These are phyloP conservation scores for Anoplophora glabripennis DNA, from an alignment of 1,140 invertebrate genomes.

Conservation along the genomic window DNA sequence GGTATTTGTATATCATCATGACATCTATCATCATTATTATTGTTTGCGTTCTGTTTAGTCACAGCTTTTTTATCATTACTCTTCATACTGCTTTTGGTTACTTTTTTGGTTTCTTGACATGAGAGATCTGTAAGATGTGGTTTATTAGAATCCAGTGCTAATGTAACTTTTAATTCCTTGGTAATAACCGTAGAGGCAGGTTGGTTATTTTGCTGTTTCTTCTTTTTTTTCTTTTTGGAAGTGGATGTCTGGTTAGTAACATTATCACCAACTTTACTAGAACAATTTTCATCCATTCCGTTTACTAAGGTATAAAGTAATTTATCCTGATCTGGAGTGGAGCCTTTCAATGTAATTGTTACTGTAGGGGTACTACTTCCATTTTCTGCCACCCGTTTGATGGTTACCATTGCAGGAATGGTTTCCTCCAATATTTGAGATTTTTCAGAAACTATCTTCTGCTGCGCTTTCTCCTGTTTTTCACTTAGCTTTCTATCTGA, in stretches of 20 bases:
- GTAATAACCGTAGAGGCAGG: conserved; percentile 19
- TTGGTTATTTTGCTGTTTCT: conserved; percentile 29
- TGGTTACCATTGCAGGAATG: conserved; percentile 65
- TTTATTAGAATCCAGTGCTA: conserved; percentile 28
- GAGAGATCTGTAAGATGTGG: conserved; percentile 2
- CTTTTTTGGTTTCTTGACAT: conserved; percentile 40
- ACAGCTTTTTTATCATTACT: conserved; percentile 27
- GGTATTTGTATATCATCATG: conserved; percentile 12
- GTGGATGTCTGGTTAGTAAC: no score
- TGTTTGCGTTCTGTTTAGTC: conserved; percentile 10
- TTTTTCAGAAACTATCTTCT: conserved; percentile 17
- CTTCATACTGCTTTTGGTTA: conserved; percentile 44
- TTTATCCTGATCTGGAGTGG: conserved; percentile 70
- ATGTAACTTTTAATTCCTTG: conserved; percentile 33
- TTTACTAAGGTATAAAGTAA: conserved; percentile 71
- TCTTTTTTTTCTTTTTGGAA: conserved; percentile 34
- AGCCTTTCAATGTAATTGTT: conserved; percentile 71
- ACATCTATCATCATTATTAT: conserved; percentile 11
- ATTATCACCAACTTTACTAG: no score
- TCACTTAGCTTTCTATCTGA: background rate
- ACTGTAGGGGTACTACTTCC: conserved; percentile 67
- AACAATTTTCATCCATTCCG: conserved; percentile 52
- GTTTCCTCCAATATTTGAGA: conserved; percentile 42
- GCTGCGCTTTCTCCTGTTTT: conserved; percentile 27
- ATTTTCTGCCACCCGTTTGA: conserved; percentile 65